Evolutionary conservation across 2,113 vertebrate genomes (phyloP).

Genomic region (Poeciliopsis prolifica): DNA sequence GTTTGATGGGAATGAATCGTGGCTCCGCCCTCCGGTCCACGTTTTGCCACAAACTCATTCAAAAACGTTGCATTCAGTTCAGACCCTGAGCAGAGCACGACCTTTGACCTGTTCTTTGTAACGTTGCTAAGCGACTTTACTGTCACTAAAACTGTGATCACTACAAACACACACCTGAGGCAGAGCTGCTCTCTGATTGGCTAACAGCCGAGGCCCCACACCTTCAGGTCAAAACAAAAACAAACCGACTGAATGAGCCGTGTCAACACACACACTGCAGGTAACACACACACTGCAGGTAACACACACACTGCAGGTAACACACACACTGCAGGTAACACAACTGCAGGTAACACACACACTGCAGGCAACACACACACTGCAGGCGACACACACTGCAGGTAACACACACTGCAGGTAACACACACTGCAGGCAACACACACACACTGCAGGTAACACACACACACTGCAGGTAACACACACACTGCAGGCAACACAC

Average conservation of each 20-base stretch:
- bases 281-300: not conserved
- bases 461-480: too few species aligned
- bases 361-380: too few species aligned
- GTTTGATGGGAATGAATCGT: not conserved
- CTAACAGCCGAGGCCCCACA: constrained; percentile 16
- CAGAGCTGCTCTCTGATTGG: constrained; percentile 47
- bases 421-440: too few species aligned
- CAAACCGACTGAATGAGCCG: constrained; percentile 38
- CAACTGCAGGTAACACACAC: not conserved
- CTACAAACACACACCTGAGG: constrained; percentile 27
- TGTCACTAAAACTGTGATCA: not conserved
- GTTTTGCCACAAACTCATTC: not conserved
- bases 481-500: too few species aligned
- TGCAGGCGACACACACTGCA: too few species aligned
- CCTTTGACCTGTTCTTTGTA: not conserved
- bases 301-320: too few species aligned
- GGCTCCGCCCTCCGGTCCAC: not conserved
- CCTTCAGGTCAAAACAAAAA: constrained; percentile 66
- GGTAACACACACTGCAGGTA: too few species aligned
- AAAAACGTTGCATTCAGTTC: not conserved
- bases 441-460: too few species aligned
- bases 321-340: too few species aligned
- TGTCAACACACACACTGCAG: constrained; percentile 40
- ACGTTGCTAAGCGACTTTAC: not conserved
- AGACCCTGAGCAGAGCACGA: too few species aligned